Conservation (phyloP, 2,888 invertebrate genomes). For the Tryphoninae sp. region DNA sequence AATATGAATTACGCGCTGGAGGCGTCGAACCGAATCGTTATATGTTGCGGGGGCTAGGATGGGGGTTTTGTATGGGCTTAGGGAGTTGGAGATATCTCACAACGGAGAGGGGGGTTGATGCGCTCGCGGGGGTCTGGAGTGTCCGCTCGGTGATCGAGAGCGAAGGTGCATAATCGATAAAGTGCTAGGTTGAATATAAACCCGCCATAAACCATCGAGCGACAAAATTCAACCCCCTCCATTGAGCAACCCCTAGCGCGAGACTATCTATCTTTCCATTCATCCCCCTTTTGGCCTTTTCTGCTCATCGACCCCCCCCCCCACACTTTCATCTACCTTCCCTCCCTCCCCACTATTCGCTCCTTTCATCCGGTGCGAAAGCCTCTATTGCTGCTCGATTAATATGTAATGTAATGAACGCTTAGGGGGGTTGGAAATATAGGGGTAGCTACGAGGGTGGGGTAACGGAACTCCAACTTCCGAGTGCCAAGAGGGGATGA, state of each 20-base stretch:
- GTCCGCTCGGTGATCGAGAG: slow-evolving; percentile 50
- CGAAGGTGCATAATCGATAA: slow-evolving; percentile 63
- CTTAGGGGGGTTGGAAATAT: slow-evolving; percentile 16
- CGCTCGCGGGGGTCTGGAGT: not conserved
- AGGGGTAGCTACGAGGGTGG: not conserved
- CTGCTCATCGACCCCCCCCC: slow-evolving; percentile 11
- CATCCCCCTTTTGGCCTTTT: slow-evolving; percentile 23
- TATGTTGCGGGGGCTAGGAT: slow-evolving; percentile 4
- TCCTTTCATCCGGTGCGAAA: slow-evolving; percentile 6
- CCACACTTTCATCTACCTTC: not conserved
- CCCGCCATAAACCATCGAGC: slow-evolving; percentile 57
- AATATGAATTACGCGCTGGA: slow-evolving; percentile 59
- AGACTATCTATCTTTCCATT: slow-evolving; percentile 44
- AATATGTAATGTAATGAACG: slow-evolving; percentile 71
- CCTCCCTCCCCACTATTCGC: not conserved
- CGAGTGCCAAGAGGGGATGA: slow-evolving; percentile 48
- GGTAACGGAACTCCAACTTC: slow-evolving; percentile 65
- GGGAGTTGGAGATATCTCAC: not conserved
- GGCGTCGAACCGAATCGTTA: slow-evolving; percentile 53
- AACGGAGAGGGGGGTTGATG: not conserved
- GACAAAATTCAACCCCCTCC: slow-evolving; percentile 33
- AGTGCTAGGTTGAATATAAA: slow-evolving; percentile 56
- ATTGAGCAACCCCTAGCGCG: slow-evolving; percentile 12
- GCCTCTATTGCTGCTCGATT: slow-evolving; percentile 64
- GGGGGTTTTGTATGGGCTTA: not conserved